phyloP scores from a whole-genome alignment of 2,113 vertebrate genomes.

The Pelodiscus sinensis region DNA sequence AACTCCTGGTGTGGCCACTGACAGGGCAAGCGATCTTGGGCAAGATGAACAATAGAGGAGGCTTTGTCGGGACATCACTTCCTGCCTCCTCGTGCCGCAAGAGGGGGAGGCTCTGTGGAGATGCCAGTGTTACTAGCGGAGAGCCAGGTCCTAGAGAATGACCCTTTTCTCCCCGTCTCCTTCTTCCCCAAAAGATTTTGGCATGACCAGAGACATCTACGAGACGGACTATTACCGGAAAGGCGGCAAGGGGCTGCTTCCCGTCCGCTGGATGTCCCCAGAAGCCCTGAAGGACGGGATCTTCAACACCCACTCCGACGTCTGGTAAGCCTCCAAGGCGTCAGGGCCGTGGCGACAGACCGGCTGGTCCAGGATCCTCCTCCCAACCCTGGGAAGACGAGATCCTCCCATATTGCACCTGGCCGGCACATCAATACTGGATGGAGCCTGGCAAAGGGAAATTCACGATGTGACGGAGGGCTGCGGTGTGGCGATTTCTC shows the following conservation, averaged over 20 bases:
- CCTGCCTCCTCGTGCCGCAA: neutral
- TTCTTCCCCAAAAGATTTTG: constrained; percentile 74
- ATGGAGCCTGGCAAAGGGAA: neutral
- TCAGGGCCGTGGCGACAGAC: fast-evolving
- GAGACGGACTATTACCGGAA: constrained; percentile 86
- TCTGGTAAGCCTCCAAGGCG: constrained; percentile 72
- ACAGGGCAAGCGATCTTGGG: neutral
- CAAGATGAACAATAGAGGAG: neutral
- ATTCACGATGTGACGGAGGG: neutral
- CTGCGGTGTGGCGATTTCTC: neutral
- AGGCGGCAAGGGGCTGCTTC: constrained; percentile 83
- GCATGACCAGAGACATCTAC: constrained; percentile 86
- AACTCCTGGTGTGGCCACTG: neutral
- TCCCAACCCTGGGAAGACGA: neutral
- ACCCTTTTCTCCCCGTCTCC: neutral
- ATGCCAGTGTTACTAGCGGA: neutral
- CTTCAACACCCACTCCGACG: constrained; percentile 82
- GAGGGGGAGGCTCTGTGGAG: neutral
- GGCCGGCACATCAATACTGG: neutral
- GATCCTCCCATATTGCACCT: neutral
- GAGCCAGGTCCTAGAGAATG: neutral
- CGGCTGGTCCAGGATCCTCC: neutral
- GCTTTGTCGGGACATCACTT: neutral
- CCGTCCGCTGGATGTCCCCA: constrained; percentile 85
- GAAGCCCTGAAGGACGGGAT: constrained; percentile 85